Base-by-base conservation (phyloP, 2,113 vertebrate genomes). In the Stictonetta naevosa region DNA sequence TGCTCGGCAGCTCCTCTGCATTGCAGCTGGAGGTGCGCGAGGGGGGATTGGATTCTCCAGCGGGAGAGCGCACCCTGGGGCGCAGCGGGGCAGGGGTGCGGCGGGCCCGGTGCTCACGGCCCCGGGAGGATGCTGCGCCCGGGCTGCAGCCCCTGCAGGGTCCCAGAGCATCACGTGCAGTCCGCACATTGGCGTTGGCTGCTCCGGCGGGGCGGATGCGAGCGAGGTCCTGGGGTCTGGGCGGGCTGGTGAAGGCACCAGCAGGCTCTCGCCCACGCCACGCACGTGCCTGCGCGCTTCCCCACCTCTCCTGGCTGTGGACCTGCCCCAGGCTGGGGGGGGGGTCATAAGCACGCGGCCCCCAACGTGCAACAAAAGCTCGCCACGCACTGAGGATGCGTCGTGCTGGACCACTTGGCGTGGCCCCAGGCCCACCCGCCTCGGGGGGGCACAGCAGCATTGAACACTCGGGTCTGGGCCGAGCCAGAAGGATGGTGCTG, bases 1-100 rank as follows among this genome's bases (percentile, higher is more conserved):
- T 8, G 86, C 90, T 44, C 23, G 16, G 92, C 38, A 83, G 83
- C 87, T 88, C 83, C 94, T 92, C 95, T 92, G 95, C 95, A 94
- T 92, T 94, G 95, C 95, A 92, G 94, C 95, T 91, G 95, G 83
- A 85, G 75, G 56, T 31, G 28, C 3, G 7, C 11, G 22, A 71
- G 26, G n/a, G 26, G 58, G 69, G 46, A 77, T 78, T 50, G 69
- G 46, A 77, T 78, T 50, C 52, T 26, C 44, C 73, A n/a, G 28
- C 1, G 48, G 64, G 55, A 48, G 55, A 50, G 9, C 26, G 1
- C 64, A 5, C 34, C 34, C 46, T 0, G 44, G 28, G 68, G 10
- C 46, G 7, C 2, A 8, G 15, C 11, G 10, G 26, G 36, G 62
- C 52, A 28, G 50, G 46, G 80, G 29, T 8, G 44, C 14, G 0